Evolutionary conservation across 2,888 invertebrate genomes (phyloP).

Genomic region (Conchocele bisecta): DNA sequence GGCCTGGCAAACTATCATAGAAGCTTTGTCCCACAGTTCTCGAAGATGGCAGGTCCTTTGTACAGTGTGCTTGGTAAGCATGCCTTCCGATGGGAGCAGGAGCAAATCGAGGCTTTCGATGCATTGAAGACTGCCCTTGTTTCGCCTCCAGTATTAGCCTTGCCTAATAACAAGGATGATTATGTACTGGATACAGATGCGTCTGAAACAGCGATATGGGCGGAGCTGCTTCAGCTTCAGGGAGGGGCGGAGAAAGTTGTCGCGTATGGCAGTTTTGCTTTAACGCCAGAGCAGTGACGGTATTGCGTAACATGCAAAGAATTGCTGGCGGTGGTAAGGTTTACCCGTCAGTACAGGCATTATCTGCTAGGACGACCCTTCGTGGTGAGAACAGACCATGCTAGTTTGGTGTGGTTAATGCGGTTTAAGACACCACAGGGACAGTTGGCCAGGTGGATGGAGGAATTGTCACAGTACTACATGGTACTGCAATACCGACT

Average conservation of each 20-base stretch:
- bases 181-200: conserved; percentile 51
- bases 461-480: not conserved
- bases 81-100: conserved; percentile 16
- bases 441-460: no score
- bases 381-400: conserved; percentile 36
- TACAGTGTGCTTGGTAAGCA: conserved; percentile 32
- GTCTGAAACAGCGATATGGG: conserved; percentile 31
- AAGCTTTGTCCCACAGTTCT: conserved; percentile 19
- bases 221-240: conserved; percentile 44
- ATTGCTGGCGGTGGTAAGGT: conserved; percentile 41
- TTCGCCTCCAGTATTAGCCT: conserved; percentile 25
- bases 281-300: conserved; percentile 28
- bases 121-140: conserved; percentile 4
- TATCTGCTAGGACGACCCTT: conserved; percentile 42
- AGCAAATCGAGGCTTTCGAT: conserved; percentile 18
- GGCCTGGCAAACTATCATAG: conserved; percentile 50
- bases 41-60: conserved; percentile 17
- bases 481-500: not conserved
- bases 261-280: conserved; percentile 30
- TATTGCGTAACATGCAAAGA: conserved; percentile 48
- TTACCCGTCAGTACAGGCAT: conserved; percentile 41
- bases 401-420: conserved; percentile 35
- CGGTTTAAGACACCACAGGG: conserved; percentile 33
- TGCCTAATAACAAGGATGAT: conserved; percentile 19
- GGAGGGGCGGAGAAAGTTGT: conserved; percentile 37